Evolutionary conservation across 1,140 invertebrate genomes (phyloP), one percentile per base, ranked within the genome.

Genomic region (Euglossa dilemma): DNA sequence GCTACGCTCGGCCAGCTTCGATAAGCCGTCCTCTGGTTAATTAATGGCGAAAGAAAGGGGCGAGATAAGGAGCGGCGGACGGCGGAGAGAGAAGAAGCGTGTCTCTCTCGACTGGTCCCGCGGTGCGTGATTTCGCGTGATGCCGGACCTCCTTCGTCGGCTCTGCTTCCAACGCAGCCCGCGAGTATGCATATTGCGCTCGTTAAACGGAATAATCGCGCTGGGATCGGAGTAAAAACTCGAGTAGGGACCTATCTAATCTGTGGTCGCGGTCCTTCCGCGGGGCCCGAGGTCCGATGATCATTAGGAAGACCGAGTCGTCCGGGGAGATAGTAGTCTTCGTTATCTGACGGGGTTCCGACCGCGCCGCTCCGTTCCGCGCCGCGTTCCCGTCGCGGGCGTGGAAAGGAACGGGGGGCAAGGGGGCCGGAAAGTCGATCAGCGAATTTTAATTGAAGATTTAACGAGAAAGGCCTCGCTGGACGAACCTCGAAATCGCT

Each of bases 151-250:
- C 64, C 77, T 66, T 78, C 73, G 77, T 66, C 18, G 23, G 23
- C 2, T 63, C 63, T 18, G 7, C 6, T 36, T 36, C 36, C 63
- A 3, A 23, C 56, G 25, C 25, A 66, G 8, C 28, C 63, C 43
- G 18, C 64, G 56, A 54, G 85, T 80, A 87, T 89, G 87, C 87
- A 89, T 89, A 89, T 88, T 85, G 70, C 78, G 75, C 74, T 88
- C 81, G 84, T 89, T 91, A 91, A 89, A 91, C 85, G 79, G 87
- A 89, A 91, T 86, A 90, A 91, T 91, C 90, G 80, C 36, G 82
- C 50, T 25, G 45, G 83, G 86, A 90, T 91, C 89, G 78, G 83
- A 90, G 90, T 89, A 89, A 90, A 90, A 89, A 87, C 90, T 85
- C 84, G 73, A 85, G 85, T 87, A 80, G 74, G 72, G 61, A 63